phyloP scores from a whole-genome alignment of 2,888 invertebrate genomes.

The Aporophyla lueneburgensis region DNA sequence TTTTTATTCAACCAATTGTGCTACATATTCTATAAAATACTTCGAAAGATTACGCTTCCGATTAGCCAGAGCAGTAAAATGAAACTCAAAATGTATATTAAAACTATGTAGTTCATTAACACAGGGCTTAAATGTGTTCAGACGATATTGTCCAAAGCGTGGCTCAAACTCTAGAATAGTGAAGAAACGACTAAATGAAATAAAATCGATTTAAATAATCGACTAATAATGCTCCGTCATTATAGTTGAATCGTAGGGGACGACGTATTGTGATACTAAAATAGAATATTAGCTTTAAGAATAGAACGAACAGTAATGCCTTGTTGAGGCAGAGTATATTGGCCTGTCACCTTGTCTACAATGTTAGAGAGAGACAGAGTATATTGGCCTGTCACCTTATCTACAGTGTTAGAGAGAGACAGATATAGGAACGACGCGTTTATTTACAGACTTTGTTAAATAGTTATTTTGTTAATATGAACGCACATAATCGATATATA shows the following conservation, averaged over 20 bases:
- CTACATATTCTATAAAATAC: constrained; percentile 1
- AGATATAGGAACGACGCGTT: constrained; percentile 53
- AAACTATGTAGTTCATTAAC: constrained; percentile 66
- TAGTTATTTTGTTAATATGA: constrained; percentile 60
- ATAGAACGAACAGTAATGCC: constrained; percentile 59
- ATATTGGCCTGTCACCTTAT: constrained; percentile 58
- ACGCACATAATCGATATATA: constrained; percentile 61
- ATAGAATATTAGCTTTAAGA: constrained; percentile 73
- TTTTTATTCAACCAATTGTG: neutral
- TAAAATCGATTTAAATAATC: constrained; percentile 62
- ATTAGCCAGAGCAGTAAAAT: constrained; percentile 30
- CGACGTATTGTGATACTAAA: constrained; percentile 80
- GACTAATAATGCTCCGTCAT: constrained; percentile 51
- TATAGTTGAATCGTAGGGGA: constrained; percentile 71
- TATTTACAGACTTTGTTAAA: constrained; percentile 64
- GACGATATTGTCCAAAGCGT: constrained; percentile 73
- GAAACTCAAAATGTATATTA: constrained; percentile 17
- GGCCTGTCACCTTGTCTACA: constrained; percentile 56
- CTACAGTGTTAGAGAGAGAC: constrained; percentile 57
- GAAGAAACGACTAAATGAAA: constrained; percentile 60
- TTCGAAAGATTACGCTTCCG: constrained; percentile 43
- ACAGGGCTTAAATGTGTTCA: constrained; percentile 83
- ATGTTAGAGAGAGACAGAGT: constrained; percentile 54
- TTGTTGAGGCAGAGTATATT: constrained; percentile 55
- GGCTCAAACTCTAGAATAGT: constrained; percentile 78